Evolutionary conservation across 37 sponge, comb jelly and placozoan species (phyloP), one percentile per base, ranked within the genome.

Genomic region (Axinella damicornis): DNA sequence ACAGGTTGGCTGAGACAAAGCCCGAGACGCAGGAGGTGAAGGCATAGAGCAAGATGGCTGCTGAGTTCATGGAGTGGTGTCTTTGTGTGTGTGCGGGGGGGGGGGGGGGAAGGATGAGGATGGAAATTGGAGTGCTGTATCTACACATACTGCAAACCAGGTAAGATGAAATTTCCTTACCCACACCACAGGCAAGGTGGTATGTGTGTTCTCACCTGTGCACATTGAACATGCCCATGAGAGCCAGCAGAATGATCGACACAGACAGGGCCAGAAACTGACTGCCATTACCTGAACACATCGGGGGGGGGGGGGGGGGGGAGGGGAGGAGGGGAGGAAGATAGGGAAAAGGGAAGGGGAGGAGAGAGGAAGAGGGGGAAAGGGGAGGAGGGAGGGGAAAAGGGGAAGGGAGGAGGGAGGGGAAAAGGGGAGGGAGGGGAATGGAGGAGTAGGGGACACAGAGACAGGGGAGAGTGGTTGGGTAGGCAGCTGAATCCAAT

Each of bases 11-110:
- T 22, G 97, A 96, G 39, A 96, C 87, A 82, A 62, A 92, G 24
- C 97, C 97, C 68, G 95, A 84, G 17, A 96, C 40, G 30, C 88
- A 84, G n/a, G 92, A 96, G 35, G 96, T 96, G 71, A 96, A 82
- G 65, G 97, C 97, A 86, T 96, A 96, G 57, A 96, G 83, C 6
- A 96, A 37, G 41, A 96, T 74, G 25, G 90, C 87, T 38, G 96
- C 76, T 5, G 97, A 90, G 82, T 96, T 96, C 85, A 95, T 88
- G 53, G 95, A 77, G 27, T 90, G 91, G 69, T 96, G 97, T 64
- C 97, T 95, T n/a, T n/a, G n/a, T n/a, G n/a, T n/a, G n/a, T n/a
- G n/a, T n/a, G n/a, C n/a, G n/a, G n/a, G 70, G 32, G 46, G 21
- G 66, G 66, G 46, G 35, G 53, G 19, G 67, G 53, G 46, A 37